Evolutionary conservation across 2,888 invertebrate genomes (phyloP).

Genomic region (Nomada fucata): DNA sequence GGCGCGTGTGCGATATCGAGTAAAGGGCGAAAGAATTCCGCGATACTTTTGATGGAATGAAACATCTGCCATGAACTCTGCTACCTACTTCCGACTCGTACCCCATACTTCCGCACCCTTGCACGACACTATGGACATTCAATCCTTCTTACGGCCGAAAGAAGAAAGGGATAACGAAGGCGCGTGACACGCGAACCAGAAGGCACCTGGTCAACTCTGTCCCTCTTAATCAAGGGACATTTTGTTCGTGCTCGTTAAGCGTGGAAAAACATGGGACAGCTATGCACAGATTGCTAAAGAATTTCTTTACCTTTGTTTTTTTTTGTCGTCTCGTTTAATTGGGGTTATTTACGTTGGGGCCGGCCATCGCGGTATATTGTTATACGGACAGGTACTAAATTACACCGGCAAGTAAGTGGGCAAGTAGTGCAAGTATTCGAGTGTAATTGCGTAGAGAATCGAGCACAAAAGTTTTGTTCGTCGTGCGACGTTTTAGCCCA

Average conservation of each 20-base stretch:
- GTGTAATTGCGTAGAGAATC: too few species aligned
- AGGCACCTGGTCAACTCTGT: constrained; percentile 48
- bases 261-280: not conserved
- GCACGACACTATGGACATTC: constrained; percentile 35
- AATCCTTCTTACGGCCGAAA: constrained; percentile 45
- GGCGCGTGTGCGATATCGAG: constrained; percentile 49
- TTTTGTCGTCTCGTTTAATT: too few species aligned
- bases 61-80: constrained; percentile 68
- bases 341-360: too few species aligned
- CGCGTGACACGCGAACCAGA: constrained; percentile 58
- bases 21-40: constrained; percentile 28
- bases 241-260: constrained; percentile 1
- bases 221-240: constrained; percentile 3
- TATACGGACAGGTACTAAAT: not conserved
- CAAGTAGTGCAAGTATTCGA: too few species aligned
- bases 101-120: constrained; percentile 19
- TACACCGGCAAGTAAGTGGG: too few species aligned
- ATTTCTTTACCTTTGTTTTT: not conserved
- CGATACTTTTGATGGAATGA: constrained; percentile 41
- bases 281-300: not conserved
- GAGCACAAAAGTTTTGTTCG: too few species aligned
- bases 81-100: constrained; percentile 69
- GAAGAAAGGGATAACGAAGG: constrained; percentile 41
- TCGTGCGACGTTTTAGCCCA: too few species aligned
- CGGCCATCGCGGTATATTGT: not conserved